Evolutionary conservation across 2,113 vertebrate species (phyloP).

Genomic region (Prionailurus viverrinus): DNA sequence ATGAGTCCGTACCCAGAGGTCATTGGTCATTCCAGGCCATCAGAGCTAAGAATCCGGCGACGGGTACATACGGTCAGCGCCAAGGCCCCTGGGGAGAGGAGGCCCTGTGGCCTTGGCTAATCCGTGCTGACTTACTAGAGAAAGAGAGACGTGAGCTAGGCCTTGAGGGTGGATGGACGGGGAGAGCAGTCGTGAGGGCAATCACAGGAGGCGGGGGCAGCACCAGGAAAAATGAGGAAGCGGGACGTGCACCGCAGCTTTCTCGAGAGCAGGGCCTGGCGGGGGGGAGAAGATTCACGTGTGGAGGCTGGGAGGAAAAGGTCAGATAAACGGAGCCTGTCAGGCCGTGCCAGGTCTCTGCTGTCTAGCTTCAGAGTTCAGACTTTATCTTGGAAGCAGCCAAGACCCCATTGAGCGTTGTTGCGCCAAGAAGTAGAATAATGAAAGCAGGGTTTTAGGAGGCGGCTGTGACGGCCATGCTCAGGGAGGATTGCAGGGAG

Average conservation of each 20-base stretch:
- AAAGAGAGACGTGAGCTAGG: not conserved
- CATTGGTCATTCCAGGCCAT: not conserved
- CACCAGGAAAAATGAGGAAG: not conserved
- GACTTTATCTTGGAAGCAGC: not conserved
- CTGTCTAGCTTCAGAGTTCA: not conserved
- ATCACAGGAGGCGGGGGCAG: rapidly evolving
- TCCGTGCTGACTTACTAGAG: not conserved
- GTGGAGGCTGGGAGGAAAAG: not conserved
- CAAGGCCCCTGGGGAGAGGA: not conserved
- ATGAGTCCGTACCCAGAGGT: not conserved
- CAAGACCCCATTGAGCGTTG: not conserved
- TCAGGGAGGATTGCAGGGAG: not conserved
- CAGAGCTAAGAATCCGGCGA: not conserved
- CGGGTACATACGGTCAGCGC: not conserved
- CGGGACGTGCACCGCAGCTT: rapidly evolving
- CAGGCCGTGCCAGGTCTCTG: not conserved
- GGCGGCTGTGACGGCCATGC: not conserved
- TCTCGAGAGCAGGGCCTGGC: not conserved
- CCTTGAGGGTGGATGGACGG: not conserved
- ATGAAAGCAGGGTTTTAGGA: not conserved
- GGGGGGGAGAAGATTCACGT: not conserved
- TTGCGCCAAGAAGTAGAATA: not conserved
- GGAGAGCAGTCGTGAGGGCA: rapidly evolving
- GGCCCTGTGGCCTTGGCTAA: not conserved
- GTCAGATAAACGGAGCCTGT: too few species aligned